Evolutionary conservation across 2,888 invertebrate genomes (phyloP), one percentile per base, ranked within the genome.

Genomic region (Hyles lineata): DNA sequence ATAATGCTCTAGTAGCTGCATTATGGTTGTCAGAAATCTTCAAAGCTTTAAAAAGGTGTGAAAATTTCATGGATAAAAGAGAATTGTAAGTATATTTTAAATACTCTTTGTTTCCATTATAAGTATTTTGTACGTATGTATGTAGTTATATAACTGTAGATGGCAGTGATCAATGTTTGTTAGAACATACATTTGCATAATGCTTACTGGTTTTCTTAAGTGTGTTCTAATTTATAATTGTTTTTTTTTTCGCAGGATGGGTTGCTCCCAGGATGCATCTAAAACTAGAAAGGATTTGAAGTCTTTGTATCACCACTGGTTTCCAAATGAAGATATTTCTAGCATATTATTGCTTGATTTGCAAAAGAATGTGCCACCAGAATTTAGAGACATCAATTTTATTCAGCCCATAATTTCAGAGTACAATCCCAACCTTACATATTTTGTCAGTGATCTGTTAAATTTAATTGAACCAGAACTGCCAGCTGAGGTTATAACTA

Each of bases 21-120:
- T 83, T 95, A 43, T 96, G 96, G 96, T 85, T 95, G 25, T 92
- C 91, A 71, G 90, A 95, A 79, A 94, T 96, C 77, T 87, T 93
- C 63, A 85, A 86, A 73, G 91, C 95, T 75, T 85, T 92, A 35
- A 80, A 89, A 67, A 95, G 92, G 83, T 88, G 91, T 0, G 90
- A 90, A 76, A 77, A 87, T 11, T 91, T 92, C 79, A 76, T 82
- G 52, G 80, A 81, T 32, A 89, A 82, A 80, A 79, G 87, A 32
- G 83, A 85, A 72, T 85, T 81, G 92, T 92, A 83, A 89, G 88
- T 82, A 74, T n/a, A 21, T 72, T 2, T 43, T 55, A 63, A 9
- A 25, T 19, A 70, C 43, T 43, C 15, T 43, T 43, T 11, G 43
- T 43, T 43, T 11, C 43, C 15, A 43, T 43, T 43, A 43, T 43